Percentiles rank a stretch among this genome's conserved stretches.
These are phyloP conservation scores for Halictus quadricinctus DNA, from an alignment of 2,888 invertebrate genomes.

Conservation along the genomic window DNA sequence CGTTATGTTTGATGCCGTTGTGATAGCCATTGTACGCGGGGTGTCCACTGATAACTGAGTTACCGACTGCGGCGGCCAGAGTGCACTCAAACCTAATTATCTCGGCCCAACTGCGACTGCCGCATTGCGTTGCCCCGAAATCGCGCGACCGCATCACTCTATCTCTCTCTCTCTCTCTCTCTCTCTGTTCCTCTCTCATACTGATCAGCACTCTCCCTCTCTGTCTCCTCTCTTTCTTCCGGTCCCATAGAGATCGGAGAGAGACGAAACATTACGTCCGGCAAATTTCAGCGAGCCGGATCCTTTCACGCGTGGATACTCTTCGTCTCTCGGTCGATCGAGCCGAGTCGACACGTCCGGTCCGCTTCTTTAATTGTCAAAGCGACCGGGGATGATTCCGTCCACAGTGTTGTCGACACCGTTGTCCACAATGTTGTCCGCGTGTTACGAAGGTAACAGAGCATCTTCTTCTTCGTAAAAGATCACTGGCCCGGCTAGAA, in stretches of 20 bases:
- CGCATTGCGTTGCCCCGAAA: conserved; percentile 77
- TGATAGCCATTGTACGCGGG: conserved; percentile 82
- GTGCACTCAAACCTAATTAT: conserved; percentile 83
- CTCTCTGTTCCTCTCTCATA: too few relatives aligned
- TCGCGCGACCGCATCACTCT: conserved; percentile 40
- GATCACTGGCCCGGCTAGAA: conserved; percentile 33
- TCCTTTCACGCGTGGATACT: conserved; percentile 17
- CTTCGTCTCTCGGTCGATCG: not conserved
- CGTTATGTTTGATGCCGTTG: conserved; percentile 83
- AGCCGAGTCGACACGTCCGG: conserved; percentile 21
- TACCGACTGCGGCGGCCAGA: conserved; percentile 82
- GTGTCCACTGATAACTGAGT: conserved; percentile 83
- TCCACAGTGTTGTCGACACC: not conserved
- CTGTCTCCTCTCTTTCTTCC: too few relatives aligned
- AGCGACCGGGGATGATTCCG: conserved; percentile 8
- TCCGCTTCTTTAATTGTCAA: not conserved
- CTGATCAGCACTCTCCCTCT: too few relatives aligned
- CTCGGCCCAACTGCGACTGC: conserved; percentile 81
- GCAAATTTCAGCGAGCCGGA: conserved; percentile 13
- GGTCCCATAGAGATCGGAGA: too few relatives aligned
- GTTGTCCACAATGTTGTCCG: not conserved
- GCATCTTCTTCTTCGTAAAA: not conserved
- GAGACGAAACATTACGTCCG: conserved; percentile 2
- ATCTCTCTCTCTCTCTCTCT: not conserved
- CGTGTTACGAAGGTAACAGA: not conserved